Evolutionary conservation across 2,888 invertebrate species (phyloP).

Genomic region (Acrobasis repandana): DNA sequence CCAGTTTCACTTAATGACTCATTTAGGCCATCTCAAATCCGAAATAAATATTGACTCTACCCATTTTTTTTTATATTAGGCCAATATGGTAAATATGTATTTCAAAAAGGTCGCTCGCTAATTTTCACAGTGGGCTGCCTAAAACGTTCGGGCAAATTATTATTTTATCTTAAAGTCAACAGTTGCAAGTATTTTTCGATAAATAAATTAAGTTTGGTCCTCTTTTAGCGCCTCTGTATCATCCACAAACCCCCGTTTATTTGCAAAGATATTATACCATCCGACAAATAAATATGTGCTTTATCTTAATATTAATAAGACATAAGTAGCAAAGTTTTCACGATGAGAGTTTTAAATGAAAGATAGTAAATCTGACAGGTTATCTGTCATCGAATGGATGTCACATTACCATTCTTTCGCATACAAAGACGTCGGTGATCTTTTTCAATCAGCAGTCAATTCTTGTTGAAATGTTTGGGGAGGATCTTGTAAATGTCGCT

Average conservation of each 20-base stretch:
- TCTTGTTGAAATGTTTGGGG: slow-evolving; percentile 37
- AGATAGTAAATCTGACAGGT: slow-evolving; percentile 37
- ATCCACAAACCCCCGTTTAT: slow-evolving; percentile 21
- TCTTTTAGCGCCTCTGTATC: slow-evolving; percentile 77
- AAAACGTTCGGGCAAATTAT: slow-evolving; percentile 46
- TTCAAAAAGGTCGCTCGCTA: slow-evolving; percentile 42
- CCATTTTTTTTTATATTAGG: slow-evolving; percentile 9
- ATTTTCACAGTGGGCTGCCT: slow-evolving; percentile 49
- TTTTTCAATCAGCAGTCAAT: slow-evolving; percentile 48
- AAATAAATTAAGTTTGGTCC: slow-evolving; percentile 29
- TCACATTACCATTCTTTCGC: slow-evolving; percentile 63
- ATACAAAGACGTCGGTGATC: slow-evolving; percentile 46
- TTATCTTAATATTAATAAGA: slow-evolving; percentile 30
- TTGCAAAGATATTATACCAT: background rate
- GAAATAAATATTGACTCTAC: slow-evolving; percentile 6
- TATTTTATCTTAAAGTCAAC: slow-evolving; percentile 60
- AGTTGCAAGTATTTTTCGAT: slow-evolving; percentile 32
- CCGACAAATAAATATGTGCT: background rate
- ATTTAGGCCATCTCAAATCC: background rate
- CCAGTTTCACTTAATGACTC: background rate
- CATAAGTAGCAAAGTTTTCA: slow-evolving; percentile 29
- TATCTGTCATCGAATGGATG: slow-evolving; percentile 75
- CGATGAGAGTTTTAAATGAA: slow-evolving; percentile 20
- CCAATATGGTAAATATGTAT: slow-evolving; percentile 13
- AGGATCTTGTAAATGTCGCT: background rate